Evolutionary conservation across 2,113 vertebrate species (phyloP), one percentile per base, ranked within the genome.

Genomic region (Anas platyrhynchos): DNA sequence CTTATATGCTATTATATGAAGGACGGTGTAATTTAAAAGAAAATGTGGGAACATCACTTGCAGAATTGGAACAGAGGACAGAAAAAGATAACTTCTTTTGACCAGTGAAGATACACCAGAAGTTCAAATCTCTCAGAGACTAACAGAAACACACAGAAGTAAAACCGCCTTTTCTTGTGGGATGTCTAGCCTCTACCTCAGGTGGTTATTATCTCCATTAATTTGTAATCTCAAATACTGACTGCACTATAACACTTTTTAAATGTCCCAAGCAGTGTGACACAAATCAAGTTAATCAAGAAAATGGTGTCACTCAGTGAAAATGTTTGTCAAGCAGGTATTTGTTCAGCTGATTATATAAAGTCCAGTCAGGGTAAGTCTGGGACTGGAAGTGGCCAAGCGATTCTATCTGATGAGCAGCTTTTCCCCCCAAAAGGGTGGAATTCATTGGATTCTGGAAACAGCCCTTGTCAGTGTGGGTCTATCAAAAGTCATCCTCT

Each of bases 401-500:
- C 16, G 9, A 32, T 74, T 65, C 41, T 46, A 43, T 17, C 27
- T 65, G n/a, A 48, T n/a, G 15, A 59, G 8, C 2, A 27, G 9
- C 7, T 86, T 79, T 66, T 2, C 1, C 12, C 12, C 12, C 2
- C 1, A 20, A 21, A 67, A 83, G 2, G 2, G 5, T 72, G 11
- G 6, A 62, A 75, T 41, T 36, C 14, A 59, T 44, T 75, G 6
- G 14, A 63, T 50, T 77, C 6, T 46, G n/a, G 17, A 63, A 87
- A 67, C 2, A 31, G 23, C 11, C 2, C 3, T n/a, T 61, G 5
- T 36, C 4, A 11, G 2, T 62, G 26, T 25, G 25, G 17, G 6
- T 62, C 36, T 77, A 25, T 16, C 25, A 55, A 31, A 92, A 79
- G 2, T 85, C 16, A 52, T 1, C 0, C 18, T 13, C 48, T 9